Conservation (phyloP, 2,888 invertebrate species). For the Archaeoteleia sp. region DNA sequence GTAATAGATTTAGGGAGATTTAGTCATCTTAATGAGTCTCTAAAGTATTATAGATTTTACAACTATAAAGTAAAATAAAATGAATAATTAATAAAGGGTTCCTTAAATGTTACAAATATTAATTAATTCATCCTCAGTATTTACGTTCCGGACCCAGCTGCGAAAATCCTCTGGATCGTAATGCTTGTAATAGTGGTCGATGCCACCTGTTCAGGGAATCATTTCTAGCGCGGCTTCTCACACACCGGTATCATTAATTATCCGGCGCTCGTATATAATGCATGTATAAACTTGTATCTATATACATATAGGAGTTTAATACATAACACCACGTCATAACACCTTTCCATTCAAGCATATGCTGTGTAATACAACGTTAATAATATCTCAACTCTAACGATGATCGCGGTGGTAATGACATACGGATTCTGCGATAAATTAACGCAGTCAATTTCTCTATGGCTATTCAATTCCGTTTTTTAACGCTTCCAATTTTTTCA, state of each 20-base stretch:
- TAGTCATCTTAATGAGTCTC: no score
- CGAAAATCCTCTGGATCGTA: conserved; percentile 7
- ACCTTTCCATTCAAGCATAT: conserved; percentile 11
- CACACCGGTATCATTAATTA: conserved; percentile 34
- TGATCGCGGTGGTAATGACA: conserved; percentile 12
- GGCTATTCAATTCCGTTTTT: conserved; percentile 3
- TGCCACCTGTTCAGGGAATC: conserved; percentile 30
- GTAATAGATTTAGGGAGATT: no score
- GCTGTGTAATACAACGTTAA: conserved; percentile 13
- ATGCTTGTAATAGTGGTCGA: conserved; percentile 13
- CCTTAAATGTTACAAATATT: conserved; percentile 66
- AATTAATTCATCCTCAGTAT: conserved; percentile 61
- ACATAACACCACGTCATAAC: conserved; percentile 13
- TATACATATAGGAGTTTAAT: conserved; percentile 3
- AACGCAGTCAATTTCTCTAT: neutral
- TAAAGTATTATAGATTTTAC: no score
- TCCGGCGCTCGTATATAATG: conserved; percentile 9
- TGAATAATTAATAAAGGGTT: conserved; percentile 64
- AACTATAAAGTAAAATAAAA: no score
- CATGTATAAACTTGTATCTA: conserved; percentile 12
- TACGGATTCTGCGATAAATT: conserved; percentile 12
- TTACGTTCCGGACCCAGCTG: conserved; percentile 8
- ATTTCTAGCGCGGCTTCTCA: conserved; percentile 14
- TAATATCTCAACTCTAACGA: conserved; percentile 10
- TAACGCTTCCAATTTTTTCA: neutral